Evolutionary conservation across 2,113 vertebrate species (phyloP).

Genomic region (Shinisaurus crocodilurus): DNA sequence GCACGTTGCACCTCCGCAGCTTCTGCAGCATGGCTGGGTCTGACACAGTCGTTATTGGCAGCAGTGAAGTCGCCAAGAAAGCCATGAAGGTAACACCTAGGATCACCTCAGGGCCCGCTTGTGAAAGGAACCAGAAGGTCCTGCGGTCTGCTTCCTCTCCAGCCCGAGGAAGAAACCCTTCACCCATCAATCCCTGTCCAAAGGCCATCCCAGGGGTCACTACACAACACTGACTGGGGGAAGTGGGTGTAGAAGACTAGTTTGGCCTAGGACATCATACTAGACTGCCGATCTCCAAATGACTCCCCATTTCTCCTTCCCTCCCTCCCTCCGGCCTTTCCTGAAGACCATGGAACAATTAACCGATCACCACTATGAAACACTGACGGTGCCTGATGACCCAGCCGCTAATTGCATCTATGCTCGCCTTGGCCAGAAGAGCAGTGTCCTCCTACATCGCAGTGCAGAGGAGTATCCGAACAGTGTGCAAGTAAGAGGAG

Average conservation of each 20-base stretch:
- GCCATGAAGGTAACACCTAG: constrained; percentile 81
- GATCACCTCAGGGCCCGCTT: not conserved
- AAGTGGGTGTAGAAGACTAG: not conserved
- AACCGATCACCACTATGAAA: constrained; percentile 89
- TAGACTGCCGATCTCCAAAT: not conserved
- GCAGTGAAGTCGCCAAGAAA: constrained; percentile 84
- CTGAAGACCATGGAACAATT: constrained; percentile 89
- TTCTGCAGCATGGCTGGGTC: constrained; percentile 92
- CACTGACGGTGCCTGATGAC: constrained; percentile 87
- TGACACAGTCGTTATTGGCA: constrained; percentile 86
- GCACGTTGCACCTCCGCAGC: constrained; percentile 84
- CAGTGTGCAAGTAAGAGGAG: constrained; percentile 75
- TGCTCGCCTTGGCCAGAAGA: constrained; percentile 79
- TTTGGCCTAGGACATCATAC: too few relatives aligned
- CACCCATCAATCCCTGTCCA: too few relatives aligned
- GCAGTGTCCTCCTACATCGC: constrained; percentile 83
- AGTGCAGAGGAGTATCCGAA: constrained; percentile 86
- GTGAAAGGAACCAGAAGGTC: not conserved
- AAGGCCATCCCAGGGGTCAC: not conserved
- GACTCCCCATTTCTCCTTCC: not conserved
- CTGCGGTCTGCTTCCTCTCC: not conserved
- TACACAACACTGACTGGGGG: not conserved
- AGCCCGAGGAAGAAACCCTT: not conserved
- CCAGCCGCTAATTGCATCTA: constrained; percentile 89
- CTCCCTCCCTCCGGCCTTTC: not conserved